Conservation (phyloP, 2,888 invertebrate genomes). For the Liopterus haemorrhoidalis region DNA sequence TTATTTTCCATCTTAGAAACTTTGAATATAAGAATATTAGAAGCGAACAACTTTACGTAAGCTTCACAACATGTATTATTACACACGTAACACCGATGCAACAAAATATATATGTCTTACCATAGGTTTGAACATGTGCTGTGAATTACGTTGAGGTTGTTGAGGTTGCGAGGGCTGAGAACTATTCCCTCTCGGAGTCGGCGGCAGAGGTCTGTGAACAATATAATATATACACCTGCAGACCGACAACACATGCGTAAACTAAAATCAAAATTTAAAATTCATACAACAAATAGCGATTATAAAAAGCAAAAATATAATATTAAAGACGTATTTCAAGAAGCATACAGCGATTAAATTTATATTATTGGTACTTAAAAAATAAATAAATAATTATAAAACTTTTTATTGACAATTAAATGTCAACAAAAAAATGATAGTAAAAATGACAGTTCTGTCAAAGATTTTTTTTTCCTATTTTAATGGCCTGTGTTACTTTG, state of each 20-base stretch:
- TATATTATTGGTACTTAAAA: not conserved
- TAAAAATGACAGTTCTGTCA: no score
- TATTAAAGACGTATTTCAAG: no score
- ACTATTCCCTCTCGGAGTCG: conserved; percentile 58
- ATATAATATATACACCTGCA: conserved; percentile 20
- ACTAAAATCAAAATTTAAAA: conserved; percentile 9
- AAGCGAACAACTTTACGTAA: no score
- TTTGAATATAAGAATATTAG: no score
- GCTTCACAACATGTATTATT: no score
- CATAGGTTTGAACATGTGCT: conserved; percentile 84
- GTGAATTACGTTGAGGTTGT: conserved; percentile 75
- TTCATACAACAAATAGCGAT: not conserved
- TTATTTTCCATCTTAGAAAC: no score
- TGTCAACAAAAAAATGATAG: no score
- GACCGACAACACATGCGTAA: conserved; percentile 7
- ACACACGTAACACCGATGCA: conserved; percentile 12
- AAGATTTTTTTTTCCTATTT: no score
- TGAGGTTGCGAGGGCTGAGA: conserved; percentile 41
- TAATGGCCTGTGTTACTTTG: no score
- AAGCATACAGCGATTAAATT: no score
- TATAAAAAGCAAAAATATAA: not conserved
- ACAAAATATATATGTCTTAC: conserved; percentile 51
- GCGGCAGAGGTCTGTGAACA: conserved; percentile 67
- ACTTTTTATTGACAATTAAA: no score
- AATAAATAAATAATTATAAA: not conserved